A percentile compares a stretch with the other conserved stretches of the same genome.
phyloP scores from a whole-genome alignment of 2,888 invertebrate species.

The Phengaris alcon region DNA sequence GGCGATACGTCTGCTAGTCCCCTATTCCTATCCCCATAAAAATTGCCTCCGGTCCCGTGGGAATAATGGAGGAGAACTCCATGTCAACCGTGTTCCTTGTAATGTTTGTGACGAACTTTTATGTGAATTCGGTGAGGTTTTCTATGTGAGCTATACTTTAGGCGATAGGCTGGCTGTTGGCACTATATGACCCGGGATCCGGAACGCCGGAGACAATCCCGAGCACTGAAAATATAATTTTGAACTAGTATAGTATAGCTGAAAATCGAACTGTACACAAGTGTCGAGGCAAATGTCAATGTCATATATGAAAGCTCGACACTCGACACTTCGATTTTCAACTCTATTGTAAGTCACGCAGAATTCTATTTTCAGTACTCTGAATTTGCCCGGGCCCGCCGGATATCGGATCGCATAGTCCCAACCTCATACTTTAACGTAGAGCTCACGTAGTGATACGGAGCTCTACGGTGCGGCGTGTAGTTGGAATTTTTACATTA shows the following conservation, averaged over 20 bases:
- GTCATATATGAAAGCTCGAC: too few species aligned
- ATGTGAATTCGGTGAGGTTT: not conserved
- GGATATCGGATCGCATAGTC: too few species aligned
- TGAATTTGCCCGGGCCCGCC: not conserved
- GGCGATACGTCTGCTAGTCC: not conserved
- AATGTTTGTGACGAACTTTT: not conserved
- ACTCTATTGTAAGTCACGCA: not conserved
- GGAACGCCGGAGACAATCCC: too few species aligned
- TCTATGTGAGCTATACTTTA: not conserved
- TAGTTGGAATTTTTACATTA: constrained; percentile 7
- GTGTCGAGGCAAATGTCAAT: too few species aligned
- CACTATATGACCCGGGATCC: too few species aligned
- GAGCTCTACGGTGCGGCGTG: not conserved
- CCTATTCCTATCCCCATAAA: not conserved
- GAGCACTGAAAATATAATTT: too few species aligned
- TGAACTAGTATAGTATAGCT: too few species aligned
- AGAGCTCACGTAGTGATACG: not conserved
- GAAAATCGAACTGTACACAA: too few species aligned
- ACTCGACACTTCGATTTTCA: too few species aligned
- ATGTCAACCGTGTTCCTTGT: not conserved
- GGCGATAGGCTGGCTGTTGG: not conserved
- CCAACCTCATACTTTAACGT: not conserved
- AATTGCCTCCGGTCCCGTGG: not conserved
- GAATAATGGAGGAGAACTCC: not conserved
- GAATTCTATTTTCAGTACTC: too few species aligned